Evolutionary conservation across 2,113 vertebrate genomes (phyloP).

Genomic region (Phycodurus eques): DNA sequence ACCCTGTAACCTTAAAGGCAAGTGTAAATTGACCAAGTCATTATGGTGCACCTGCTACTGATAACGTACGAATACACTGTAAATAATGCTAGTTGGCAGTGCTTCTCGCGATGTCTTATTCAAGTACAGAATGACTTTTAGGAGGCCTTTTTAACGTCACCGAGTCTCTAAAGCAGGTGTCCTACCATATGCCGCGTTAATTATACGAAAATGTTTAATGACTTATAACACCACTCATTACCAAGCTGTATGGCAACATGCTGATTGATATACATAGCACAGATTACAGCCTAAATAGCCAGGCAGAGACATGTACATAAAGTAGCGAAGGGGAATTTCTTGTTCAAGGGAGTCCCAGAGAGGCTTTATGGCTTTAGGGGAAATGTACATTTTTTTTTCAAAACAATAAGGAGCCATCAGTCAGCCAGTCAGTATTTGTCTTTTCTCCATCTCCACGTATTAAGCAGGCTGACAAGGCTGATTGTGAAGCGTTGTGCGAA

Average conservation of each 20-base stretch:
- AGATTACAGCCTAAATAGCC: slow-evolving; percentile 26
- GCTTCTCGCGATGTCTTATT: slow-evolving; percentile 21
- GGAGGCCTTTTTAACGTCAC: slow-evolving; percentile 19
- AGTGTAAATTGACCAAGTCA: neutral
- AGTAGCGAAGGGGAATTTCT: slow-evolving; percentile 52
- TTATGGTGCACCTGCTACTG: slow-evolving; percentile 7
- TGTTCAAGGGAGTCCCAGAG: slow-evolving; percentile 38
- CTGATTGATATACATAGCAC: slow-evolving; percentile 48
- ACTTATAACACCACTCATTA: slow-evolving; percentile 41
- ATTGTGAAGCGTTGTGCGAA: slow-evolving; percentile 41
- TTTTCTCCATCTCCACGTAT: slow-evolving; percentile 23
- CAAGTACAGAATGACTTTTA: slow-evolving; percentile 12
- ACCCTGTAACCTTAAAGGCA: neutral
- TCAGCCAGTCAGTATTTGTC: slow-evolving; percentile 34
- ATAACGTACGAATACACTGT: neutral
- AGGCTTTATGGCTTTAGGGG: slow-evolving; percentile 34
- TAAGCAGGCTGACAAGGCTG: slow-evolving; percentile 25
- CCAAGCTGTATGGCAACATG: slow-evolving; percentile 32
- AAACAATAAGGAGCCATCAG: slow-evolving; percentile 54
- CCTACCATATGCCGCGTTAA: slow-evolving; percentile 63
- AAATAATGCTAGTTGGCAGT: slow-evolving; percentile 15
- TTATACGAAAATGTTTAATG: slow-evolving; percentile 55
- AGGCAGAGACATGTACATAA: slow-evolving; percentile 30
- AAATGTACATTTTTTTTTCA: slow-evolving; percentile 53
- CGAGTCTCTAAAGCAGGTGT: slow-evolving; percentile 59